A percentile compares a stretch with the other conserved stretches of the same genome.
These are phyloP conservation scores for Venustaconcha ellipsiformis DNA, from an alignment of 1,140 invertebrate species.

Conservation along the genomic window DNA sequence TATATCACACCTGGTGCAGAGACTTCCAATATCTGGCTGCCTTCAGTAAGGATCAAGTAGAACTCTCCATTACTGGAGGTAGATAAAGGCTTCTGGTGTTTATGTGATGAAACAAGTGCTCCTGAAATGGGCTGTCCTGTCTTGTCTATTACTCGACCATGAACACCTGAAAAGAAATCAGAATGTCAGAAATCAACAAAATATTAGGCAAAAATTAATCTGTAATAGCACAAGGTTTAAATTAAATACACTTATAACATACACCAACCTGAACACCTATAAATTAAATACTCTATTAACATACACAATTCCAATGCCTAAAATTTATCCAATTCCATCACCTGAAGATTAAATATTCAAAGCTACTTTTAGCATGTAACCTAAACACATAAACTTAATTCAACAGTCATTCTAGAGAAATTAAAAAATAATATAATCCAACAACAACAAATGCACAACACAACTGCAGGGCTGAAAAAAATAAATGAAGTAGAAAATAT, in stretches of 20 bases:
- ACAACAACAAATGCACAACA: no score
- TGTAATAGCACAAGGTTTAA: background rate
- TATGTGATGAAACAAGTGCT: slow-evolving; percentile 77
- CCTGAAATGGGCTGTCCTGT: slow-evolving; percentile 85
- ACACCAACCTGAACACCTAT: no score
- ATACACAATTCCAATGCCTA: no score
- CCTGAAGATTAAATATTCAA: background rate
- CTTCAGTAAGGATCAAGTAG: slow-evolving; percentile 46
- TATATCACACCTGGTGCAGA: slow-evolving; percentile 49
- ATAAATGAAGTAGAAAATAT: no score
- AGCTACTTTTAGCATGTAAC: background rate
- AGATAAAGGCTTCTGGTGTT: slow-evolving; percentile 29
- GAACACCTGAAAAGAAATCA: slow-evolving; percentile 79
- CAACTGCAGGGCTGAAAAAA: no score
- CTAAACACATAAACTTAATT: background rate
- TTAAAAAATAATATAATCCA: no score
- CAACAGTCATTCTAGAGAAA: background rate
- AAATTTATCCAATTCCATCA: no score
- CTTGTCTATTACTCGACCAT: slow-evolving; percentile 88
- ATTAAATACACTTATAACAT: no score
- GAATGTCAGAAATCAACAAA: no score
- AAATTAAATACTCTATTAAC: no score
- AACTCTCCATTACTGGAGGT: slow-evolving; percentile 44
- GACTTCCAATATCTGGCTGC: slow-evolving; percentile 48
- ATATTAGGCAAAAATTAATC: no score